Evolutionary conservation across 1,140 invertebrate species (phyloP), one percentile per base, ranked within the genome.

Genomic region (Drosophila equinoxialis): DNA sequence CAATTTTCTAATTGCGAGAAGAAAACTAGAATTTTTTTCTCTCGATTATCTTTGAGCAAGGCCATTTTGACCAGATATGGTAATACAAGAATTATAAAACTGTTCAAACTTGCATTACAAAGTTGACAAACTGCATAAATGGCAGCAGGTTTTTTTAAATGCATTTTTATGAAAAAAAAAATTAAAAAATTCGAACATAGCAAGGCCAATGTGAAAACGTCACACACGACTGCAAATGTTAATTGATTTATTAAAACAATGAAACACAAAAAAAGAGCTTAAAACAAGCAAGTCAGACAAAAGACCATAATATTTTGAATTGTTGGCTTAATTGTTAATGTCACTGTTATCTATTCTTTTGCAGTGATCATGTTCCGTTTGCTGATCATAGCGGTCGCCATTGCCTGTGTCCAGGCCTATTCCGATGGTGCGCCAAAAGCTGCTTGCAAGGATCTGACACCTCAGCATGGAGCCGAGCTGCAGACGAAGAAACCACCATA

Each of bases 381-480:
- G 42, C 37, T 90, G 14, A 23, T 90, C 13, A 54, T 91, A 54
- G 67, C 71, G 6, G 65, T 57, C 14, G 79, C 64, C 54, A 77
- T 77, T 63, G 71, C 78, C 35, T 73, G 86, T 23, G 83, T 65
- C 6, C 58, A 82, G 5, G 80, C 71, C 26, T 87, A 91, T 59
- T 80, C 81, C 4, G 73, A 85, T 5, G 90, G 90, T 2, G 90
- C 82, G 13, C 90, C 90, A 0, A 74, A 72, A 39, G 58, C 55
- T 6, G 74, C 86, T 6, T 91, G 90, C 42, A 54, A 63, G n/a
- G 89, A 91, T 41, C 58, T 91, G 30, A 87, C 81, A 0, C 90
- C 90, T 2, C 84, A 91, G 69, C 90, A 91, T 55, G 81, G 84
- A 2, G 81, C 90, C n/a, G 60, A 77, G 30, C 41, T 71, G 58